Base-by-base conservation (phyloP, 2,888 invertebrate species). In the Venustoraphidia nigricollis region DNA sequence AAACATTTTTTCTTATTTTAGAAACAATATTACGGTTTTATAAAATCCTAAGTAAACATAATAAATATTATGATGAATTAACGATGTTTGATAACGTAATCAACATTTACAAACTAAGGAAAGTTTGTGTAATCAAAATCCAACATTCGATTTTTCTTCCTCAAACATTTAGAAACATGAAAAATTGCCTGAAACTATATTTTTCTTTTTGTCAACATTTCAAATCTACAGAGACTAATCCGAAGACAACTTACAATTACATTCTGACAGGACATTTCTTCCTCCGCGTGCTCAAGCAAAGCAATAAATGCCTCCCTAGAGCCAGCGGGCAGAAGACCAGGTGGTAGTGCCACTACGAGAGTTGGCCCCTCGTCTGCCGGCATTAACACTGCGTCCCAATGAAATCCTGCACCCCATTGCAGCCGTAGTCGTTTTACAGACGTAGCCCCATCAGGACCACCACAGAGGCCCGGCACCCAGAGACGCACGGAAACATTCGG, bases 401-500 rank as follows among this genome's bases (percentile, higher is more conserved):
- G 61, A 54, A 70, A 61, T 55, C 63, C 61, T 51, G 60, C 59
- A 52, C 65, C 64, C 70, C 71, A 71, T 61, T 71, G 67, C 51
- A 71, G 60, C 53, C 69, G 66, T 62, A 70, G 69, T 66, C 71
- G 68, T 69, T 71, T 27, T 27, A 27, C 27, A 27, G 27, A 69
- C 69, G 71, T 71, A 66, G 67, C 71, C 71, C 58, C 94, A 94
- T 95, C 95, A 96, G 94, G 94, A 95, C 88, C 93, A 94, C 90
- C 89, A 94, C 94, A 88, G 94, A 93, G 94, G 94, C 93, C 93
- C 93, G 79, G 90, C 86, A 71, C 92, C 93, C 86, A 94, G 88
- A 85, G 91, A 82, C 77, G 81, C 78, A 77, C 78, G 81, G 69
- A 78, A 81, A 65, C 79, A 80, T 66, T 80, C 79, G 72, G 77